Evolutionary conservation across 1,140 invertebrate genomes (phyloP).

Genomic region (Meloidogyne chitwoodi): DNA sequence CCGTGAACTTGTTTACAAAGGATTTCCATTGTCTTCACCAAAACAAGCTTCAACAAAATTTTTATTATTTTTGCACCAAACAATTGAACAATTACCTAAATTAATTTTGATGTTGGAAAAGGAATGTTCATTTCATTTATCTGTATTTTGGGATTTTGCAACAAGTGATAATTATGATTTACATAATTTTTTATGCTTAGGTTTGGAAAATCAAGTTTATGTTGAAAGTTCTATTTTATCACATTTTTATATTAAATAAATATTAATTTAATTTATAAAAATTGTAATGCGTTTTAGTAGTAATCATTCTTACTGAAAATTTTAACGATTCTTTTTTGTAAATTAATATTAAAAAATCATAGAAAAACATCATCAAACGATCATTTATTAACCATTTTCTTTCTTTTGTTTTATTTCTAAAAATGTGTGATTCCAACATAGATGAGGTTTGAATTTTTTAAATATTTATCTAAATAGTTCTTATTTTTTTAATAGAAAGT

Average conservation of each 20-base stretch:
- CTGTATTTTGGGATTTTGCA: neutral
- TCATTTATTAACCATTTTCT: too few relatives aligned
- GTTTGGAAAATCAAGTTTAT: neutral
- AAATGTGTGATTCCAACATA: neutral
- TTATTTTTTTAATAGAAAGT: neutral
- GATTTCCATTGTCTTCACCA: neutral
- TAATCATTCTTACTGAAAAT: neutral
- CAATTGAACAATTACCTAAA: neutral
- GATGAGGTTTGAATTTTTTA: neutral
- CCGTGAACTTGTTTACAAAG: neutral
- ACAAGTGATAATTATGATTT: neutral
- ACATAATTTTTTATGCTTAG: neutral
- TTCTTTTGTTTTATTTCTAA: too few relatives aligned
- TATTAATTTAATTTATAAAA: too few relatives aligned
- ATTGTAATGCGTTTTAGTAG: too few relatives aligned
- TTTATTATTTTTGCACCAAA: neutral
- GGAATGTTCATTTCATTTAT: neutral
- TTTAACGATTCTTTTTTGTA: neutral
- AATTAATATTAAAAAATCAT: neutral
- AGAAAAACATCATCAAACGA: too few relatives aligned
- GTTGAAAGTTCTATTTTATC: neutral
- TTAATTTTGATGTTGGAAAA: neutral
- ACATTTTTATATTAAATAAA: neutral
- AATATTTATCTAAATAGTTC: neutral
- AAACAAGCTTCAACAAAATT: neutral